Base-by-base conservation (phyloP, 92 coral and sea anemone genomes). In the Zoanthus solanderi region DNA sequence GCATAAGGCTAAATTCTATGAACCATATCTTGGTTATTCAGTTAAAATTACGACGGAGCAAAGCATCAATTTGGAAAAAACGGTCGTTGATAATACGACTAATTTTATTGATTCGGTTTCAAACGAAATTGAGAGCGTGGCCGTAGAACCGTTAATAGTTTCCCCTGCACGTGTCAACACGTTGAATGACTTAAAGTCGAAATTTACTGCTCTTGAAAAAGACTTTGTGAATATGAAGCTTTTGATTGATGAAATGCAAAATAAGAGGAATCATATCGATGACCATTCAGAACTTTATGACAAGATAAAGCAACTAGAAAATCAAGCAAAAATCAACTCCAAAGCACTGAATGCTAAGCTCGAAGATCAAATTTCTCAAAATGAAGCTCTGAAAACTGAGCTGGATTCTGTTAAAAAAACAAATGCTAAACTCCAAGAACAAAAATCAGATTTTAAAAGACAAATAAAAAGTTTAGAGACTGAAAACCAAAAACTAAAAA, bases 151-250 rank as follows among this genome's bases (percentile, higher is more conserved):
- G 54, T n/a, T 58, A 32, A 15, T 58, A 58, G 32, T 65, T 7
- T 58, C 53, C 47, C 69, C 71, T 46, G 71, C 84, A 54, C 71
- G 72, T 54, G 84, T 32, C n/a, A 79, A 79, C 69, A 79, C 72
- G 7, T 34, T 79, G 5, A 79, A 79, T 58, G 72, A 58, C 50
- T 32, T 79, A 79, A 79, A 79, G 72, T n/a, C 18, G 54, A 79
- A 58, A 79, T 58, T 79, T n/a, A 31, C 84, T 2, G 48, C 84
- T 42, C 84, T 79, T 23, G 84, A 79, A 46, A 65, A 58, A 54
- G 72, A 79, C 29, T 79, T 79, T 79, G 58, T 75, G 2, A 75
- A 45, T 13, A 44, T 75, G 18, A 75, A 44, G 60, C 57, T 75
- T 8, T 9, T 4, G 4, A 75, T 75, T 7, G 78, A 47, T 45